Percentiles rank a stretch among this genome's conserved stretches.
These are phyloP conservation scores for Synanthedon myopaeformis DNA, from an alignment of 2,888 invertebrate species.

Conservation along the genomic window DNA sequence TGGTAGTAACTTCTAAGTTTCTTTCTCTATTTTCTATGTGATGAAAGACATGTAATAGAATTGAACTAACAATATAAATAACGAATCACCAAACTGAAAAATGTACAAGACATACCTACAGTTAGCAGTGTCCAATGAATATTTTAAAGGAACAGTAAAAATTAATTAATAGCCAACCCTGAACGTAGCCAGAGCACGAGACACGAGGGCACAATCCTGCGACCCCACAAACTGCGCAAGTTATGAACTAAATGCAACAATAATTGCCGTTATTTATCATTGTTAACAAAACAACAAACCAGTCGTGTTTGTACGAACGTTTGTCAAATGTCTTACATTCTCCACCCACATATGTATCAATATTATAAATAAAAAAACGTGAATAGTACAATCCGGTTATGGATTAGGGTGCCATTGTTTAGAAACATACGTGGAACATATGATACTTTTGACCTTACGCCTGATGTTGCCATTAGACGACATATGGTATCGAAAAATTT, in stretches of 20 bases:
- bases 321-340: background rate
- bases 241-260: conserved; percentile 4
- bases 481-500: background rate
- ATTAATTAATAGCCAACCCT: background rate
- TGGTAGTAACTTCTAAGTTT: no score
- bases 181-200: background rate
- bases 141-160: background rate
- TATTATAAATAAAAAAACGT: background rate
- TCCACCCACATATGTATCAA: background rate
- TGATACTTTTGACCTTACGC: background rate
- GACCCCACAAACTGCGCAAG: background rate
- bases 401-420: background rate
- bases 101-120: no score
- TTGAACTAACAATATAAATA: no score
- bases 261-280: conserved; percentile 8
- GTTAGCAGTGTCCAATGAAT: no score
- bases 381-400: background rate
- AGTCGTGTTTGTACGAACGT: conserved; percentile 7
- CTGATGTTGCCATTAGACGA: background rate
- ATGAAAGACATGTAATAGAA: no score
- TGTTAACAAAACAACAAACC: conserved; percentile 6
- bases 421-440: background rate
- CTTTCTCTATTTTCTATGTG: no score
- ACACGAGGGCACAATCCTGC: background rate
- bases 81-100: no score